Percentiles rank a stretch among this genome's conserved stretches.
Conservation (phyloP, 2,888 invertebrate genomes). For the Megalurothrips usitatus region DNA sequence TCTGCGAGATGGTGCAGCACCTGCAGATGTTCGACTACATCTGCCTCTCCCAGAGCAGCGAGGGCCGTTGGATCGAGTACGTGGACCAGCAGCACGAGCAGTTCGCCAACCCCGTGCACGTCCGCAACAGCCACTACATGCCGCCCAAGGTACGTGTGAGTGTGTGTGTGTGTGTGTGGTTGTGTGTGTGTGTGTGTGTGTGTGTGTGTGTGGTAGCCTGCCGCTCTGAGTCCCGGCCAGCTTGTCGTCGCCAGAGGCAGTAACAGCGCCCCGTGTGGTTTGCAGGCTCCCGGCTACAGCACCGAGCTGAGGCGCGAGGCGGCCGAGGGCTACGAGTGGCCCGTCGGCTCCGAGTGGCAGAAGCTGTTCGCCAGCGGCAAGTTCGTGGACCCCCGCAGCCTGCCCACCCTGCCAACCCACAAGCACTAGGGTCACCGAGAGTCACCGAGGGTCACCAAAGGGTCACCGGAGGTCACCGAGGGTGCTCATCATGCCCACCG, state of each 20-base stretch:
- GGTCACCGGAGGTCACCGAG: no score
- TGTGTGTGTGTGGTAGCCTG: no score
- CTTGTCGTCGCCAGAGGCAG: not conserved
- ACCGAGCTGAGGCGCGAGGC: conserved; percentile 68
- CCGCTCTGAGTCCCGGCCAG: not conserved
- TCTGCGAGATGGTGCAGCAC: conserved; percentile 92
- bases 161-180: no score
- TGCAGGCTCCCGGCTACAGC: conserved; percentile 73
- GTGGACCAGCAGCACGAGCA: conserved; percentile 89
- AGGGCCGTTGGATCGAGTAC: conserved; percentile 74
- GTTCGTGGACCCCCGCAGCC: not conserved
- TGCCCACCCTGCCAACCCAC: not conserved
- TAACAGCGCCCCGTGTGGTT: not conserved
- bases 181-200: no score
- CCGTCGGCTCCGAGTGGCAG: conserved; percentile 73
- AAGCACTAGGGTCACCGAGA: not conserved
- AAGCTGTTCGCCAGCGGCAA: conserved; percentile 57
- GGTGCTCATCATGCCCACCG: not conserved
- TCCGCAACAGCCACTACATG: conserved; percentile 67
- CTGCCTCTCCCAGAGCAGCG: conserved; percentile 63
- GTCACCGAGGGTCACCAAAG: not conserved
- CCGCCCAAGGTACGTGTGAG: conserved; percentile 65
- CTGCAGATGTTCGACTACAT: conserved; percentile 82
- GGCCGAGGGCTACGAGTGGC: conserved; percentile 66
- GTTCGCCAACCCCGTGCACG: conserved; percentile 67